Evolutionary conservation across 2,113 vertebrate genomes (phyloP).

Genomic region (Coturnix japonica): DNA sequence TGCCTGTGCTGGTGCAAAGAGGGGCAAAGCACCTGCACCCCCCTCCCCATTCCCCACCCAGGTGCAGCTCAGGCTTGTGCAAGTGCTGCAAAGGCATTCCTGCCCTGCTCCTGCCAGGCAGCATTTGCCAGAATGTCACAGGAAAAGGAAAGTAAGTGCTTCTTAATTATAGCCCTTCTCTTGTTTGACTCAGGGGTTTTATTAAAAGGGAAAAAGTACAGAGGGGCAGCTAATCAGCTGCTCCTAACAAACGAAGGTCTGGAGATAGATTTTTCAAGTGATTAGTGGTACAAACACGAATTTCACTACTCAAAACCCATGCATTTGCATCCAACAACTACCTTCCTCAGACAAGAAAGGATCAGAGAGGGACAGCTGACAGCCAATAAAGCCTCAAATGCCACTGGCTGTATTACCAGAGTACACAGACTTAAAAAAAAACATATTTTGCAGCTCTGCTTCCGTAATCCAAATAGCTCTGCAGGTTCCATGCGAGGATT

Average conservation of each 20-base stretch:
- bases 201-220: background rate
- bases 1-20: fast-evolving
- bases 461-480: background rate
- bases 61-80: background rate
- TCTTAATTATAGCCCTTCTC: slow-evolving; percentile 16
- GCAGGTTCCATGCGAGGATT: background rate
- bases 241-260: background rate
- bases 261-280: slow-evolving; percentile 42
- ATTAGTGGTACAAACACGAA: background rate
- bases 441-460: background rate
- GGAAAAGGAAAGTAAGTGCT: background rate
- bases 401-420: background rate
- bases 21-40: background rate
- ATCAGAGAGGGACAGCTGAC: background rate
- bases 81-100: background rate
- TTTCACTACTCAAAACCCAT: background rate
- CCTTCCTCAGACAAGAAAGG: background rate
- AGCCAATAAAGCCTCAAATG: background rate
- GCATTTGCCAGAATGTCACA: background rate
- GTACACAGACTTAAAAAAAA: background rate
- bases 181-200: background rate
- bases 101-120: background rate
- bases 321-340: background rate
- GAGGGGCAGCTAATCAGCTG: slow-evolving; percentile 24
- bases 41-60: background rate